Evolutionary conservation across 2,888 invertebrate species (phyloP), one percentile per base, ranked within the genome.

Genomic region (Polietes domitor): DNA sequence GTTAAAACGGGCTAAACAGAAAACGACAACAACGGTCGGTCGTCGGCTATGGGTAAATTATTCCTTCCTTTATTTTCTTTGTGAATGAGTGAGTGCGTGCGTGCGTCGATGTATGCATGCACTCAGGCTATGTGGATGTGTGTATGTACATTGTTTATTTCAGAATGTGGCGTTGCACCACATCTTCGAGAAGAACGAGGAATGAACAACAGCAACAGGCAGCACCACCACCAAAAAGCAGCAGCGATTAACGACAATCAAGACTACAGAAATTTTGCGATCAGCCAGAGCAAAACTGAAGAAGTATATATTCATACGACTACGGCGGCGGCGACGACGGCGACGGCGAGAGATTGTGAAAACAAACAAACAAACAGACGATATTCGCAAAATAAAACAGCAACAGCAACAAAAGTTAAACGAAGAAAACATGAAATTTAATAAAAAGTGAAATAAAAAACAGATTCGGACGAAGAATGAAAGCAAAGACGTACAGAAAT

Each of bases 341-440:
- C 76, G 47, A n/a, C n/a, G n/a, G n/a, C n/a, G n/a, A n/a, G n/a
- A 73, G 28, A 55, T 50, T 79, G 71, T 79, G 82, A 85, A 83
- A 84, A 68, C 77, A 82, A 82, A 74, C 71, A 68, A 75, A 63
- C 55, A 70, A 24, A 58, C 26, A 58, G 15, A 58, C 65, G 37
- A 76, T 32, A 74, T 70, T 77, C 61, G 50, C 61, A 61, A 70
- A 78, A 79, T 74, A 76, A n/a, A 55, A 74, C 0, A 80, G 61
- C 47, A 58, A 71, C 61, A 83, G 50, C 71, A 85, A 82, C 63
- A 82, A 85, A 78, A 83, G 32, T 80, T 80, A 37, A 80, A 72
- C 71, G 82, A 80, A 86, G 72, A 87, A 83, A 81, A 80, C 77
- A 77, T 77, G 74, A 77, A 82, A 80, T 78, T 83, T 71, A 80